These are phyloP conservation scores for Hydrophis major DNA, from an alignment of 2,797 vertebrate species.

Conservation along the genomic window DNA sequence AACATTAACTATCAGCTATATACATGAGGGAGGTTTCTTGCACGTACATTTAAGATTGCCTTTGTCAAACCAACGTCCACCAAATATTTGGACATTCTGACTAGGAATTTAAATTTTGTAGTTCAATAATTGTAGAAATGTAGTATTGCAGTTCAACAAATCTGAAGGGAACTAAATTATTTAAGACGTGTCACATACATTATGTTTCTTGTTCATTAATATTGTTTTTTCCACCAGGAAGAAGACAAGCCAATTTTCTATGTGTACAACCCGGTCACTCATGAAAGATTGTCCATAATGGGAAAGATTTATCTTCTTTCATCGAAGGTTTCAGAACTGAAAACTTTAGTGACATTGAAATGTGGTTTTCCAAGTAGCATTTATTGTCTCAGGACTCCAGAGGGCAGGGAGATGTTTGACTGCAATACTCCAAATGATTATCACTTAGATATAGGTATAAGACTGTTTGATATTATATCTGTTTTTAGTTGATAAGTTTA, in stretches of 20 bases:
- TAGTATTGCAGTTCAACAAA: background rate
- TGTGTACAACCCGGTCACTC: conserved; percentile 74
- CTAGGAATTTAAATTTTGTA: background rate
- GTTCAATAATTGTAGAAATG: background rate
- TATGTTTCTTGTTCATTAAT: background rate
- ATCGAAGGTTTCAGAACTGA: conserved; percentile 68
- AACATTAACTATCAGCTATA: background rate
- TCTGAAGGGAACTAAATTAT: background rate
- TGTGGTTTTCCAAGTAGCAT: conserved; percentile 73
- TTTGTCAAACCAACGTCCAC: background rate
- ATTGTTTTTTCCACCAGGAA: conserved; percentile 58
- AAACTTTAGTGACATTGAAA: conserved; percentile 67
- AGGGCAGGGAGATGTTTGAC: conserved; percentile 73
- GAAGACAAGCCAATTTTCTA: conserved; percentile 72
- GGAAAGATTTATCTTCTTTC: conserved; percentile 60
- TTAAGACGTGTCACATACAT: background rate
- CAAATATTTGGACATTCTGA: background rate
- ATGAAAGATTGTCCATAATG: conserved; percentile 66
- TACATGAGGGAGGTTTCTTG: background rate
- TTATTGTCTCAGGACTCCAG: conserved; percentile 72
- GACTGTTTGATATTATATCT: background rate
- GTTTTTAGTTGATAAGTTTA: background rate
- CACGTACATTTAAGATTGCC: background rate
- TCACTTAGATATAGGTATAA: conserved; percentile 65
- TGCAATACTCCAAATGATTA: conserved; percentile 75